Base-by-base conservation (phyloP, 2,888 invertebrate species). In the Hylaea fasciaria region DNA sequence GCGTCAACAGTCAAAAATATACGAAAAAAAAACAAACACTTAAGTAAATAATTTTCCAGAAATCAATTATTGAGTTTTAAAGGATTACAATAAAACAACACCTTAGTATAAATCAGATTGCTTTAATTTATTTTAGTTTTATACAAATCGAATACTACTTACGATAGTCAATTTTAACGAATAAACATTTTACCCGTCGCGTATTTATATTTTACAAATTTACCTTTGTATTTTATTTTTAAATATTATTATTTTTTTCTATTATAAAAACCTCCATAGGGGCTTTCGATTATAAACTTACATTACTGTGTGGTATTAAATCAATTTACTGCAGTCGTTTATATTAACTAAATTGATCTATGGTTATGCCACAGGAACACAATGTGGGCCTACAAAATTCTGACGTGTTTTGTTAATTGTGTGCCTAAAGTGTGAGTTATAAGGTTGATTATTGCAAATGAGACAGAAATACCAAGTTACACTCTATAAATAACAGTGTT, bases 61-160 rank as follows among this genome's bases (percentile, higher is more conserved):
- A n/a, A n/a, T n/a, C n/a, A n/a, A n/a, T n/a, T 32, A 32, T 12
- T 1, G 12, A 1, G 7, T n/a, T n/a, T n/a, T n/a, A 14, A n/a
- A 32, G 46, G 9, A 46, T 32, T 9, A 39, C 72, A 90, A 88
- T 86, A 70, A 92, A 91, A 92, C 88, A 70, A 78, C 76, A 66
- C 7, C 32, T 28, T 87, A 89, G 86, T 92, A 93, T 91, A 92
- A 93, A 92, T 91, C 90, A 91, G 92, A 92, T 92, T 88, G 91
- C 89, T 93, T 93, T 93, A 93, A 89, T 93, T 91, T 91, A 87
- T 83, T 85, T 86, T 87, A 91, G 78, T 93, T 92, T 92, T 92
- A 92, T 93, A 93, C 92, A 93, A 92, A 92, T 91, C 89, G 91
- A 93, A 86, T 90, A 85, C 92, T 92, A 92, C 92, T 91, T 90